Evolutionary conservation across 2,113 vertebrate species (phyloP), one percentile per base, ranked within the genome.

Genomic region (Apteryx mantelli): DNA sequence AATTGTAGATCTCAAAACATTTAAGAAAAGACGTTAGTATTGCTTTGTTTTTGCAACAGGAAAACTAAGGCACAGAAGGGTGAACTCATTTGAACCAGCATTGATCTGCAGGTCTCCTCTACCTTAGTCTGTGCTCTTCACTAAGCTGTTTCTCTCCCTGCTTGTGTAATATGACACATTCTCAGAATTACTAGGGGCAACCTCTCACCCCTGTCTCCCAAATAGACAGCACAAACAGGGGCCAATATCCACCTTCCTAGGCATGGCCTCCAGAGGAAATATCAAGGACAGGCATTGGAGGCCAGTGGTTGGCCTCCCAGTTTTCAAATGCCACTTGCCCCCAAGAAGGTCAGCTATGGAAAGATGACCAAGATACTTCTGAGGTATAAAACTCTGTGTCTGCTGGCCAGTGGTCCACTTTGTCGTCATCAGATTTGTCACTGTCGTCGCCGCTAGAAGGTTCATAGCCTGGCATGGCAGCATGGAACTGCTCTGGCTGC

Each of bases 381-480:
- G 98, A 96, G 48, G 95, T 89, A 21, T 98, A 99, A 92, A 98
- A 98, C 65, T 97, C 95, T 1, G 98, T 86, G 10, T 83, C 94
- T 58, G 92, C 94, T 18, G 98, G 96, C 98, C 98, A 99, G 74
- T 97, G 97, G 28, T 46, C 90, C 46, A 77, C 91, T 80, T 96
- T 98, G 28, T 98, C 98, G 0, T 98, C 98, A 0, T 98, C 96
- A 0, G 96, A 96, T 66, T 98, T 97, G 12, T 98, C 98, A 1
- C 93, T 98, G 58, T 98, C 98, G 0, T 99, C 98, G 0, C 98
- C 98, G 0, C 98, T 99, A 86, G 98, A 98, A 3, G 69, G 95
- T 1, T 98, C 98, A 0, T 97, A 98, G 78, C 95, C 38, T 0
- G 92, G 91, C 18, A 71, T 3, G 0, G 88, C 71, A 8, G 86